Percentiles rank a stretch among this genome's conserved stretches.
These are phyloP conservation scores for Gymnodraco acuticeps DNA, from an alignment of 2,797 vertebrate genomes.

Conservation along the genomic window DNA sequence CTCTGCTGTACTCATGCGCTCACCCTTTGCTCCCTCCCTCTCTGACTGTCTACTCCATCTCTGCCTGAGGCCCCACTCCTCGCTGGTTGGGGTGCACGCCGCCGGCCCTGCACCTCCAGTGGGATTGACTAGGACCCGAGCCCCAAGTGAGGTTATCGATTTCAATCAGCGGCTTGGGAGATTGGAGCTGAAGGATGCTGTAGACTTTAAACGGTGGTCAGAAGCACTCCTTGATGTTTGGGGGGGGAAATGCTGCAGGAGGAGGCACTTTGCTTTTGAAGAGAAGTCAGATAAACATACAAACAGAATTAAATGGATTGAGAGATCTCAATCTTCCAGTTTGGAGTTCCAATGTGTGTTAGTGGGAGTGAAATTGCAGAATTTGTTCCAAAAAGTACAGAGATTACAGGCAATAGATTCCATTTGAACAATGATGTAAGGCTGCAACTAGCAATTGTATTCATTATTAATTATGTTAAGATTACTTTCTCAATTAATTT, in stretches of 20 bases:
- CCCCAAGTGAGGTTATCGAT: constrained; percentile 81
- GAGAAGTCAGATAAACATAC: constrained; percentile 63
- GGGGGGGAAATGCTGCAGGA: constrained; percentile 46
- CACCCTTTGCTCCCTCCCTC: constrained; percentile 37
- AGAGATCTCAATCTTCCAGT: constrained; percentile 60
- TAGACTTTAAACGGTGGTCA: constrained; percentile 75
- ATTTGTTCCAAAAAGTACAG: background rate
- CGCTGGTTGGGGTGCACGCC: constrained; percentile 70
- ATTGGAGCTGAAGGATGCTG: constrained; percentile 77
- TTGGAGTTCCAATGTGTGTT: constrained; percentile 18
- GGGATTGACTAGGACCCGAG: constrained; percentile 76
- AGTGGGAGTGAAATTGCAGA: background rate
- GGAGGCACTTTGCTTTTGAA: constrained; percentile 56
- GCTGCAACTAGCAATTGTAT: background rate
- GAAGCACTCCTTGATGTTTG: constrained; percentile 65
- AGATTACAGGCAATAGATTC: background rate
- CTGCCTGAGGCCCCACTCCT: constrained; percentile 73
- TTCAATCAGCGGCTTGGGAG: constrained; percentile 79
- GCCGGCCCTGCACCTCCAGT: constrained; percentile 55
- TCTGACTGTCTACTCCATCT: constrained; percentile 62
- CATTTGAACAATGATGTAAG: background rate
- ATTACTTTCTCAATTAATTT: background rate
- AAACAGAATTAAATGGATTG: constrained; percentile 52
- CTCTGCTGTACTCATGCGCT: constrained; percentile 61
- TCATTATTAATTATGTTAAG: background rate